Percentiles rank a stretch among this genome's conserved stretches.
phyloP scores from a whole-genome alignment of 1,140 invertebrate genomes.

The Sminthurides bifidus region DNA sequence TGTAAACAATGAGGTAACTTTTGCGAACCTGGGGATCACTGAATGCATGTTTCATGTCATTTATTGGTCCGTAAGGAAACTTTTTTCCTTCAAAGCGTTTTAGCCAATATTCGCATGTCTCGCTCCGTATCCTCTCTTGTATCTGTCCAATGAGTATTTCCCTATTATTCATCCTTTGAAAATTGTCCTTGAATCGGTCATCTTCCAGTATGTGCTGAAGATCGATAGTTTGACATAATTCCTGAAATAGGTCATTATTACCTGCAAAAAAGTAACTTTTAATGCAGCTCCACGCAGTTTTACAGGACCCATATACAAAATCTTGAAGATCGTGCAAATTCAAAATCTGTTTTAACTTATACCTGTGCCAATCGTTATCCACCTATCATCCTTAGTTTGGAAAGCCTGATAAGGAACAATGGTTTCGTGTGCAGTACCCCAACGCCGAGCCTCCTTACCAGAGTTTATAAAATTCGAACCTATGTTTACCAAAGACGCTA shows the following conservation, averaged over 20 bases:
- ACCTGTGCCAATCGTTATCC: conserved; percentile 63
- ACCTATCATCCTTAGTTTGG: conserved; percentile 59
- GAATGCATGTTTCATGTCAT: conserved; percentile 73
- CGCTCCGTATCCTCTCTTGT: conserved; percentile 47
- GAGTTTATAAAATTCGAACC: conserved; percentile 84
- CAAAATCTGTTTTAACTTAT: background rate
- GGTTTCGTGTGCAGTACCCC: conserved; percentile 85
- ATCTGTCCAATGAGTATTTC: conserved; percentile 53
- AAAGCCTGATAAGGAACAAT: conserved; percentile 91
- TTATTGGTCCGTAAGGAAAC: conserved; percentile 83
- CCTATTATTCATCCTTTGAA: conserved; percentile 61
- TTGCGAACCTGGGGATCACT: conserved; percentile 62
- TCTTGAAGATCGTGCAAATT: conserved; percentile 1
- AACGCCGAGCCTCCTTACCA: conserved; percentile 50
- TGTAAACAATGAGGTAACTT: conserved; percentile 5
- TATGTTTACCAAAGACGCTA: conserved; percentile 76
- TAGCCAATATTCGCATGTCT: conserved; percentile 66
- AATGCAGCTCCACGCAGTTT: background rate
- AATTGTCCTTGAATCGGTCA: conserved; percentile 58
- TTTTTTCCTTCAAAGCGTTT: conserved; percentile 54
- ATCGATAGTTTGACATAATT: conserved; percentile 53
- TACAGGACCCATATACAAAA: background rate
- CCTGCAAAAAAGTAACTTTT: background rate
- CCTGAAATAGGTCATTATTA: conserved; percentile 61
- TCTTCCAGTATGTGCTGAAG: conserved; percentile 49